Base-by-base conservation (phyloP, 2,888 invertebrate genomes). In the Blera fallax region DNA sequence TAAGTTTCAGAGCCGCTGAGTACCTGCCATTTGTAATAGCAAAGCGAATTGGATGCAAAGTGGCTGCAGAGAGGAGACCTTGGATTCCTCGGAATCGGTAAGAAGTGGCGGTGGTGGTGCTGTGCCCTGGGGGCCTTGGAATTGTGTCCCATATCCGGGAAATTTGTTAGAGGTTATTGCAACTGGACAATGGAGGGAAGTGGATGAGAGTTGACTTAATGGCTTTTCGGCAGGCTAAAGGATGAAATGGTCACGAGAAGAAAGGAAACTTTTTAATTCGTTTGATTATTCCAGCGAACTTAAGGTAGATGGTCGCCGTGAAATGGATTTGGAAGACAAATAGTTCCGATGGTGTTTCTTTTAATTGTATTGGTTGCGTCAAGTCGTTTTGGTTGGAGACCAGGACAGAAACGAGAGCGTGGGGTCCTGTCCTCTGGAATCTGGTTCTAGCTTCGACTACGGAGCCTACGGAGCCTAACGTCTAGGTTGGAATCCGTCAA, bases 21-120 rank as follows among this genome's bases (percentile, higher is more conserved):
- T 70, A 74, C 62, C 79, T 84, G 84, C 64, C 80, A 79, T 84
- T 84, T 70, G 64, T 76, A 76, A 79, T 74, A 74, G 73, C 73
- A 40, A 58, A 67, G 34, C 69, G 69, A 79, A 84, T 69, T 64
- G 64, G 64, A 74, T 74, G 73, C 56, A 74, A 76, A 76, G 74
- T 81, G 79, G 72, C 64, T 78, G 64, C 52, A 43, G 62, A 8
- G 62, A 34, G 52, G 48, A 50, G 60, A 64, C 62, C 72, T 78
- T 78, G 60, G 58, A 21, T 52, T 45, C 34, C 40, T 58, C 37
- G 72, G 40, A 54, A 60, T 65, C 32, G 7, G 14, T 11, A 27
- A 21, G 50, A 37, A 14, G 43, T 54, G 37, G 14, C 16, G 14
- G 43, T n/a, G n/a, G n/a, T n/a, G n/a, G n/a, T n/a, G n/a, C n/a